Percentiles rank a stretch among this genome's conserved stretches.
Conservation (phyloP, 2,797 vertebrate genomes). For the Psittacula derbiana region DNA sequence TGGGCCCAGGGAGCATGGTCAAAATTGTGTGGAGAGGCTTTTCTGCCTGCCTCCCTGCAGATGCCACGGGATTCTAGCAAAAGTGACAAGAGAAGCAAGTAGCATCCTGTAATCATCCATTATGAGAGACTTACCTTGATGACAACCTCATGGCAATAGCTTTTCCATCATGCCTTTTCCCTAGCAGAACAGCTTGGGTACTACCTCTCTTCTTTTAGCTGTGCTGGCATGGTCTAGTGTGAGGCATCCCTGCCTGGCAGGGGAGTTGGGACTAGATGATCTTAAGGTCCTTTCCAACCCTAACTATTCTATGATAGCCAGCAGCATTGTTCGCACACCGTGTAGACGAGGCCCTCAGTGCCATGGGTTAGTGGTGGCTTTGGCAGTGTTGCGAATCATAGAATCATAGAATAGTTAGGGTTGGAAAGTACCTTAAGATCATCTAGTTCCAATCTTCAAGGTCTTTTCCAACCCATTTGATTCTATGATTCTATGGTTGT, state of each 20-base stretch:
- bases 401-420: too few species aligned
- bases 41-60: not conserved
- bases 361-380: too few species aligned
- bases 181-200: not conserved
- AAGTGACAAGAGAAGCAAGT: not conserved
- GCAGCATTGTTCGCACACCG: too few species aligned
- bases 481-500: not conserved
- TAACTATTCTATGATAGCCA: not conserved
- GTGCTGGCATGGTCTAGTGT: not conserved
- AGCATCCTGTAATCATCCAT: not conserved
- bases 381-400: too few species aligned
- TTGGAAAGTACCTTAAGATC: too few species aligned
- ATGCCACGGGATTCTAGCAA: not conserved
- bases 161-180: not conserved
- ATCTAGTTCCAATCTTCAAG: too few species aligned
- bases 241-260: not conserved
- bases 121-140: not conserved
- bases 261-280: not conserved
- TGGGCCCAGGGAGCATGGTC: accelerated
- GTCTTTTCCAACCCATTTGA: too few species aligned
- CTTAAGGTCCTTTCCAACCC: not conserved
- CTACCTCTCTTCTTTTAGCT: not conserved
- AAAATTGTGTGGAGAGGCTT: not conserved
- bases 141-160: not conserved
- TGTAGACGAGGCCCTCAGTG: too few species aligned